Evolutionary conservation across 2,888 invertebrate genomes (phyloP), one percentile per base, ranked within the genome.

Genomic region (Tanypteryx hageni): DNA sequence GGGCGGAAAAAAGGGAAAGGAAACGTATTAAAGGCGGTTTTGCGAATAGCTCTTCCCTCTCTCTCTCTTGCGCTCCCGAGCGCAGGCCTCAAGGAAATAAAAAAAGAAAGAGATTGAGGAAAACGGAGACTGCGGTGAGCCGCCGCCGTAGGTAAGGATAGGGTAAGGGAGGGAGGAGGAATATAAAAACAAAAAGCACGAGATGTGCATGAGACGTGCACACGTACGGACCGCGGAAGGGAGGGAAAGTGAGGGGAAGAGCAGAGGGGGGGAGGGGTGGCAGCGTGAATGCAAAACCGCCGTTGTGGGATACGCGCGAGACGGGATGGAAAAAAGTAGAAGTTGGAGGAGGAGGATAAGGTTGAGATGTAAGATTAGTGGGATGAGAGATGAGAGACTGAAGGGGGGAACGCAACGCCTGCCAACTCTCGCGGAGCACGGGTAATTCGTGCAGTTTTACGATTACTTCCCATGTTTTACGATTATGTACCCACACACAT

Each of bases 391-490:
- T 82, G 16, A 57, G 57, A 44, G n/a, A 61, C 44, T 61, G 86
- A 27, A 61, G 61, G 18, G 14, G 86, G 22, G 7, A 18, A n/a
- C n/a, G 68, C 27, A 61, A 31, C 27, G 61, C 61, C 61, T 14
- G 59, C 59, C 61, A 61, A 86, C 61, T 86, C 89, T 61, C n/a
- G 13, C 89, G 89, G 64, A 44, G 64, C 27, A 68, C 22, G 76
- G 76, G 76, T 76, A 76, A 76, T 76, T 76, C 76, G 76, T 76
- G 76, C 76, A 13, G 76, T 76, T 76, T 76, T 76, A 76, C 27
- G 76, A 76, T 76, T 76, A 76, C 76, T 76, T 76, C 76, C 76
- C 76, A 11, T 61, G 64, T 89, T 68, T 89, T 89, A 89, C 89
- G 89, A 68, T 64, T 76, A 27, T 27, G 27, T 44, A 61, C 89